These are phyloP conservation scores for Lynx canadensis DNA, from an alignment of 2,113 vertebrate species.

Conservation along the genomic window DNA sequence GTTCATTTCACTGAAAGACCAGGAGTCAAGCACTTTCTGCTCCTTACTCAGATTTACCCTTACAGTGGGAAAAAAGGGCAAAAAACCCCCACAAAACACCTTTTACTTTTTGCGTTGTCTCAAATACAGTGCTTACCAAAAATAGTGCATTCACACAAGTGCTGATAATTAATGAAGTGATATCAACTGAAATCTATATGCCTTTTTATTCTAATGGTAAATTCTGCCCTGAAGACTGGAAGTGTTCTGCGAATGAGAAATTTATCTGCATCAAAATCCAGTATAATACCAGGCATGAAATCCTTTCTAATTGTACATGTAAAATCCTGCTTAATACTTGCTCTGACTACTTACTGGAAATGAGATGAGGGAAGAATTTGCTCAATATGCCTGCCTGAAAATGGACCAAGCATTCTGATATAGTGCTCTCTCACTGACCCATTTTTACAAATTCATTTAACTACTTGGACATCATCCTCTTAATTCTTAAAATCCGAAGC, in stretches of 20 bases:
- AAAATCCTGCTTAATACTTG: slow-evolving; percentile 71
- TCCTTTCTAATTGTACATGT: slow-evolving; percentile 70
- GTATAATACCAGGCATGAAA: slow-evolving; percentile 64
- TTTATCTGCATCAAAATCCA: slow-evolving; percentile 69
- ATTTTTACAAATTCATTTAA: slow-evolving; percentile 72
- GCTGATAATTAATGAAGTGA: slow-evolving; percentile 3
- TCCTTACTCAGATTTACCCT: neutral
- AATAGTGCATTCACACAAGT: neutral
- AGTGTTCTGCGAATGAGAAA: slow-evolving; percentile 55
- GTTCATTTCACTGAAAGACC: neutral
- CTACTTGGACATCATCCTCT: slow-evolving; percentile 67
- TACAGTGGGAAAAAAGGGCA: neutral
- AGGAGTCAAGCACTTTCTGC: neutral
- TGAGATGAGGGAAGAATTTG: slow-evolving; percentile 60
- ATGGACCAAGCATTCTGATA: neutral
- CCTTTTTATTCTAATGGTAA: neutral
- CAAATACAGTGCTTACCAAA: slow-evolving; percentile 1
- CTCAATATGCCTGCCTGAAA: slow-evolving; percentile 31
- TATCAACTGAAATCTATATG: neutral
- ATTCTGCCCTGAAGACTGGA: slow-evolving; percentile 34
- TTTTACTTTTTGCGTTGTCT: neutral
- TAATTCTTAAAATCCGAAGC: slow-evolving; percentile 73
- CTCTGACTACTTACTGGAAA: neutral
- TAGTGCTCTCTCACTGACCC: slow-evolving; percentile 48
- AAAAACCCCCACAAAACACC: neutral